Percentiles rank a stretch among this genome's conserved stretches.
phyloP scores from a whole-genome alignment of 2,888 invertebrate species.

The Alentia gelatinosa region DNA sequence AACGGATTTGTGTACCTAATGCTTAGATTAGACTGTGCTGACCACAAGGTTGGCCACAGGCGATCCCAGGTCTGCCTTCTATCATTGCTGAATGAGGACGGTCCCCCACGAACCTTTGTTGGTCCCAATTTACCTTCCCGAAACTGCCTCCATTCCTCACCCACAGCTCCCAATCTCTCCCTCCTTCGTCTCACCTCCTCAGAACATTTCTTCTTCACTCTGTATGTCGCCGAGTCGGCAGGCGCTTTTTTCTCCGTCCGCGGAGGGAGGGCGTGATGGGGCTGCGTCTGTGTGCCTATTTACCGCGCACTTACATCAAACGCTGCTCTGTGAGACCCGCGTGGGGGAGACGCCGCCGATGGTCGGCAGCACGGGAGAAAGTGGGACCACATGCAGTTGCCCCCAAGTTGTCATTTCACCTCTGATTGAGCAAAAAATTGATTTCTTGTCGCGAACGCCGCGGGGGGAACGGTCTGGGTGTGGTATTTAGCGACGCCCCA shows the following conservation, averaged over 20 bases:
- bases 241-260: neutral
- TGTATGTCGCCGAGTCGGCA: too few relatives aligned
- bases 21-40: too few relatives aligned
- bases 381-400: slow-evolving; percentile 8
- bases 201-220: too few relatives aligned
- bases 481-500: slow-evolving; percentile 12
- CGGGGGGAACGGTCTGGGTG: neutral
- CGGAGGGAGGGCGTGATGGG: slow-evolving; percentile 8
- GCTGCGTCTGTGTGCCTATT: slow-evolving; percentile 9
- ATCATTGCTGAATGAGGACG: too few relatives aligned
- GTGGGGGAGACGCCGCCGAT: neutral
- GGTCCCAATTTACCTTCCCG: too few relatives aligned
- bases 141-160: neutral
- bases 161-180: neutral
- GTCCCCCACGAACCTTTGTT: too few relatives aligned
- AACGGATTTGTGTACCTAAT: too few relatives aligned
- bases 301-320: neutral
- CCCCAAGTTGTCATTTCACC: slow-evolving; percentile 38
- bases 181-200: neutral
- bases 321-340: neutral
- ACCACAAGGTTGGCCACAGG: too few relatives aligned
- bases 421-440: slow-evolving; percentile 45
- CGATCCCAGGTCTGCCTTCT: too few relatives aligned
- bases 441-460: neutral
- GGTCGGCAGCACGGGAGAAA: neutral